Base-by-base conservation (phyloP, 2,113 vertebrate species). In the Rhagologus leucostigma region DNA sequence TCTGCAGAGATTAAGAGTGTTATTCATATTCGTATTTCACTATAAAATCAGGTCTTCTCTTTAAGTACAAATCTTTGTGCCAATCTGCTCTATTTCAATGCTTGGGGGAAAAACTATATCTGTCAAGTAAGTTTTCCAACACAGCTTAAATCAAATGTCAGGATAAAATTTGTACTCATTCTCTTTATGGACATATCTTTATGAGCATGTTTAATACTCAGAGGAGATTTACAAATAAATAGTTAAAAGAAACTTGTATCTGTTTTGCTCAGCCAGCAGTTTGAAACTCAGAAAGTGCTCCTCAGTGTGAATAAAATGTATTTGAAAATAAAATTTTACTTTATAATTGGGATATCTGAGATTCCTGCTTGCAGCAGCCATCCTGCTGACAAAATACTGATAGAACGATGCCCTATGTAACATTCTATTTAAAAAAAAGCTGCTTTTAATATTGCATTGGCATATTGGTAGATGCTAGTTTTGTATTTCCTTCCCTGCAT, bases 181-280 rank as follows among this genome's bases (percentile, higher is more conserved):
- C 55, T 93, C 10, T 87, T 96, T 96, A 94, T 52, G 57, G 77
- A 69, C 52, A 13, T 94, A 75, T 56, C 55, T 79, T 86, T 94
- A 89, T 42, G 78, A 92, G n/a, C n/a, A 13, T 52, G 14, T 84
- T 94, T 93, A 94, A 91, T 91, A 91, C 90, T 95, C 91, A 84
- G 41, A 79, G 78, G 91, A 90, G 42, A 88, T 92, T 94, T 91
- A 65, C 35, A 93, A 93, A 93, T 84, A 97, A 89, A 92, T 27
- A 83, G 63, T 90, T 88, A 86, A 89, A 91, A 91, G 42, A 70
- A 89, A 93, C 71, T 60, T 53, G 8, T 77, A 73, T 74, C 87
- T 85, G 6, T 94, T 93, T 88, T 91, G 71, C 93, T 84, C 64
- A 95, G 42, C 39, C 71, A 93, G 75, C 79, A 96, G 46, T 86